phyloP scores from a whole-genome alignment of 2,888 invertebrate species.

The Mamestra brassicae region DNA sequence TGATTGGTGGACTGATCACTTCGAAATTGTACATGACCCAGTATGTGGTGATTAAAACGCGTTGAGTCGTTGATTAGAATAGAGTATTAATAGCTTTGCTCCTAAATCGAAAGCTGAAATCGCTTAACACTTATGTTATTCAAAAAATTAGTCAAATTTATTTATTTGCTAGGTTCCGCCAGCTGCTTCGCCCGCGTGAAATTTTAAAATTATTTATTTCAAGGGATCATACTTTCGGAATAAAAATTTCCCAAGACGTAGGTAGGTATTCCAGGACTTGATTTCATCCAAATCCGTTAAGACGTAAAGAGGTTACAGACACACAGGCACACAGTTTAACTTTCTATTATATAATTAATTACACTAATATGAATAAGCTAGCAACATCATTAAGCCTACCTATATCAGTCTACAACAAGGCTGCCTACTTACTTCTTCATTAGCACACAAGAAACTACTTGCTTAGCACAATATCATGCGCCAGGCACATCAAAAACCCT shows the following conservation, averaged over 20 bases:
- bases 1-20: constrained; percentile 64
- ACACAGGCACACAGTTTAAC: too few species aligned
- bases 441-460: background rate
- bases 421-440: background rate
- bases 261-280: too few species aligned
- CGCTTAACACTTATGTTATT: background rate
- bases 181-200: too few species aligned
- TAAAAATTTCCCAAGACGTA: too few species aligned
- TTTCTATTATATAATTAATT: too few species aligned
- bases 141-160: background rate
- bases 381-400: background rate
- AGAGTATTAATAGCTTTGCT: background rate
- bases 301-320: too few species aligned
- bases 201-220: too few species aligned
- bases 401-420: background rate
- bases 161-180: background rate
- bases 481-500: background rate
- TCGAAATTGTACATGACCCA: constrained; percentile 54
- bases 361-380: too few species aligned
- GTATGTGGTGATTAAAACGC: constrained; percentile 39
- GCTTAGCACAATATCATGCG: background rate
- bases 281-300: too few species aligned
- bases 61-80: constrained; percentile 21
- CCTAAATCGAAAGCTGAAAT: background rate
- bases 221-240: too few species aligned